These are phyloP conservation scores for Ia io DNA, from an alignment of 2,113 vertebrate genomes.

Conservation along the genomic window DNA sequence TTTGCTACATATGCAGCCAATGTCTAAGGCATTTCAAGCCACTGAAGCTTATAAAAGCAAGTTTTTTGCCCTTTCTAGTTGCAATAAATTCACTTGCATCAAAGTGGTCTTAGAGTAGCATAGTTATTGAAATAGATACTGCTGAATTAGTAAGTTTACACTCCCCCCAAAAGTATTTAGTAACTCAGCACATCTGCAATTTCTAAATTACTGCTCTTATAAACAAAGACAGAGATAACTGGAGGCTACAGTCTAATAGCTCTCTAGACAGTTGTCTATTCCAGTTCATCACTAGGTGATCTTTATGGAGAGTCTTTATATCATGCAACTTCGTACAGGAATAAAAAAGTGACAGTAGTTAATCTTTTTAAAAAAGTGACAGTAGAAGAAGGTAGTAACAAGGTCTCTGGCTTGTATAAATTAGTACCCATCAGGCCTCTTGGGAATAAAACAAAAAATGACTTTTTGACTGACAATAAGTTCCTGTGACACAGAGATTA, in stretches of 20 bases:
- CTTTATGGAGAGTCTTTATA: conserved; percentile 27
- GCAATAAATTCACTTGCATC: conserved; percentile 32
- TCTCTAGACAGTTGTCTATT: conserved; percentile 41
- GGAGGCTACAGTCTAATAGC: conserved; percentile 32
- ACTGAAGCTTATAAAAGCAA: conserved; percentile 54
- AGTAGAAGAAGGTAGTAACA: background rate
- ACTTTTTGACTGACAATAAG: background rate
- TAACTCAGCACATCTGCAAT: conserved; percentile 66
- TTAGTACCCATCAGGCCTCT: background rate
- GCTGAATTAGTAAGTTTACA: conserved; percentile 65
- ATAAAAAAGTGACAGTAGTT: background rate
- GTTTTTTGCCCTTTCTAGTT: conserved; percentile 39
- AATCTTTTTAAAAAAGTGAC: background rate
- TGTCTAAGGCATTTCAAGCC: background rate
- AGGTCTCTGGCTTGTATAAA: background rate
- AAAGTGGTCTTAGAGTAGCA: conserved; percentile 46
- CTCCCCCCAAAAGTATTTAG: conserved; percentile 64
- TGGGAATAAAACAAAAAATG: background rate
- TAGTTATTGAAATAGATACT: conserved; percentile 56
- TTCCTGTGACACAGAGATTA: background rate
- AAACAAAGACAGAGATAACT: conserved; percentile 65
- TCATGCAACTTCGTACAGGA: background rate
- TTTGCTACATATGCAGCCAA: conserved; percentile 6
- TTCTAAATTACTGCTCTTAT: conserved; percentile 61
- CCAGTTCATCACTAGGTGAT: background rate